A percentile compares a stretch with the other conserved stretches of the same genome.
Evolutionary conservation across 1,140 invertebrate genomes (phyloP).

Genomic region (Chrysomallon squamiferum): DNA sequence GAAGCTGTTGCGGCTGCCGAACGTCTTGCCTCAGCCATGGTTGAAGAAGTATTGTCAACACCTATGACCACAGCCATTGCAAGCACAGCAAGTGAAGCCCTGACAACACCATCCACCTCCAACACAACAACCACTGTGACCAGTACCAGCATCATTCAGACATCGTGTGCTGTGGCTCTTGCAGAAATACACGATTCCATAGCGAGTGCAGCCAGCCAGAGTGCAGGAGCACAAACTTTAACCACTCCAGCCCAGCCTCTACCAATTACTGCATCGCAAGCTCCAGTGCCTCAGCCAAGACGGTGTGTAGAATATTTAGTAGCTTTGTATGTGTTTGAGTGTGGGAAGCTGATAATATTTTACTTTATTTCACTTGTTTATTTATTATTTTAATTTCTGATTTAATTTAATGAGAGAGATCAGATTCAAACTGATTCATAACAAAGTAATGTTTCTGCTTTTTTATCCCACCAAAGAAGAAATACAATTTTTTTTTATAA

Average conservation of each 20-base stretch:
- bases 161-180: neutral
- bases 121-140: neutral
- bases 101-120: neutral
- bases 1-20: slow-evolving; percentile 53
- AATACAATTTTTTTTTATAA: too few species aligned
- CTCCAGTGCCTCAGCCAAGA: too few species aligned
- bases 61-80: slow-evolving; percentile 4
- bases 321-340: too few species aligned
- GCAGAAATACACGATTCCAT: neutral
- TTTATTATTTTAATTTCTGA: too few species aligned
- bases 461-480: too few species aligned
- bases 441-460: too few species aligned
- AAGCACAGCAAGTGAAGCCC: slow-evolving; percentile 13
- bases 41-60: slow-evolving; percentile 61
- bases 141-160: slow-evolving; percentile 7
- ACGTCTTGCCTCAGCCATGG: slow-evolving; percentile 63
- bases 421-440: too few species aligned
- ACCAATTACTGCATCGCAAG: slow-evolving; percentile 16
- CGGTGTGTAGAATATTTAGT: too few species aligned
- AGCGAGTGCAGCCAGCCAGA: slow-evolving; percentile 1
- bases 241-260: slow-evolving; percentile 30
- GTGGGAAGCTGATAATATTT: too few species aligned
- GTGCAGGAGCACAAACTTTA: slow-evolving; percentile 15
- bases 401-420: too few species aligned
- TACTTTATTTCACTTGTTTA: too few species aligned